These are phyloP conservation scores for Atta cephalotes DNA, from an alignment of 1,140 invertebrate genomes.

Conservation along the genomic window DNA sequence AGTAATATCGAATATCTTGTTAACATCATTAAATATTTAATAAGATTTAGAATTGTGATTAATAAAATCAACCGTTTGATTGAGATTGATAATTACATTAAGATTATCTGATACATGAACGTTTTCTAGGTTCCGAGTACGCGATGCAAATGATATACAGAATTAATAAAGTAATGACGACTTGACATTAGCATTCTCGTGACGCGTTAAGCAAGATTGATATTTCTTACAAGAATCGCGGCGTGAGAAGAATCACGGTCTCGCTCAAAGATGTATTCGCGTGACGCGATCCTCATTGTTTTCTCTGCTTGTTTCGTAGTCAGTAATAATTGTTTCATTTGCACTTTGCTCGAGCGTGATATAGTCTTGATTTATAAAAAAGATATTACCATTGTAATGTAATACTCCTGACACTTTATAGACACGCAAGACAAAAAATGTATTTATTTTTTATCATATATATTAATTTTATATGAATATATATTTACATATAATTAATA, in stretches of 20 bases:
- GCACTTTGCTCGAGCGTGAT: slow-evolving; percentile 36
- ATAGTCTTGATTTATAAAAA: slow-evolving; percentile 52
- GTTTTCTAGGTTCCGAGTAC: slow-evolving; percentile 4
- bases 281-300: slow-evolving; percentile 42
- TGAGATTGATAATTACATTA: slow-evolving; percentile 38
- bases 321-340: slow-evolving; percentile 48
- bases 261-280: slow-evolving; percentile 32
- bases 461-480: too few relatives aligned
- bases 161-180: slow-evolving; percentile 51
- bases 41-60: slow-evolving; percentile 15
- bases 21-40: slow-evolving; percentile 31
- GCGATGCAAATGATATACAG: slow-evolving; percentile 12
- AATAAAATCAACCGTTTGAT: slow-evolving; percentile 15
- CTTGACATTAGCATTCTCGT: slow-evolving; percentile 46
- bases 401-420: slow-evolving; percentile 7
- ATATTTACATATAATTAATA: too few relatives aligned
- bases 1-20: neutral
- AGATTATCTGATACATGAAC: neutral
- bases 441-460: neutral
- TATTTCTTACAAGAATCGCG: slow-evolving; percentile 33
- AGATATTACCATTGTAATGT: slow-evolving; percentile 36
- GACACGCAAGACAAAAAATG: neutral
- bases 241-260: slow-evolving; percentile 30
- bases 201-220: slow-evolving; percentile 50
- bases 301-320: slow-evolving; percentile 31